Evolutionary conservation across 2,113 vertebrate genomes (phyloP).

Genomic region (Spheniscus mendiculus): DNA sequence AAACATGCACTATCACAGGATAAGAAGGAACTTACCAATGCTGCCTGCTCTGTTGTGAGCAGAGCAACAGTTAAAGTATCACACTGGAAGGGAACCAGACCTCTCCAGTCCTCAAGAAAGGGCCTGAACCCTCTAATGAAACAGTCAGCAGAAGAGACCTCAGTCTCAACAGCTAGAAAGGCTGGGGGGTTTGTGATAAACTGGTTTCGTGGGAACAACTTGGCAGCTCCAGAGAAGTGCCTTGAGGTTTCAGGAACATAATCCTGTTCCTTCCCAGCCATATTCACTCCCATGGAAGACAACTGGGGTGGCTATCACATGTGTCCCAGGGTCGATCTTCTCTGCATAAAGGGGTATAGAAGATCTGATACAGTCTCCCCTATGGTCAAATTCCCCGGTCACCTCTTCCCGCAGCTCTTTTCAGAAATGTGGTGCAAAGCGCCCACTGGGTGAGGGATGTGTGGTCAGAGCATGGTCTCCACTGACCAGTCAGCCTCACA

Average conservation of each 20-base stretch:
- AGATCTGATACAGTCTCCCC: not conserved
- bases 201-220: not conserved
- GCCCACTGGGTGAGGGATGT: accelerated
- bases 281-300: not conserved
- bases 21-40: not conserved
- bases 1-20: not conserved
- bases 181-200: not conserved
- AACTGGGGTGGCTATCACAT: not conserved
- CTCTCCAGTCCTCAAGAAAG: not conserved
- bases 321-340: not conserved
- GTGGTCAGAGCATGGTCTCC: not conserved
- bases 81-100: not conserved
- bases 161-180: not conserved
- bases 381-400: not conserved
- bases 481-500: not conserved
- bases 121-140: not conserved
- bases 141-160: not conserved
- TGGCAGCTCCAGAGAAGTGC: not conserved
- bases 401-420: not conserved
- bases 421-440: accelerated
- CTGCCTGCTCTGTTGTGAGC: not conserved
- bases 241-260: not conserved
- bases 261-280: not conserved
- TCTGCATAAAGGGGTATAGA: not conserved
- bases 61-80: not conserved